Evolutionary conservation across 2,797 vertebrate species (phyloP).

Genomic region (Rhincodon typus): DNA sequence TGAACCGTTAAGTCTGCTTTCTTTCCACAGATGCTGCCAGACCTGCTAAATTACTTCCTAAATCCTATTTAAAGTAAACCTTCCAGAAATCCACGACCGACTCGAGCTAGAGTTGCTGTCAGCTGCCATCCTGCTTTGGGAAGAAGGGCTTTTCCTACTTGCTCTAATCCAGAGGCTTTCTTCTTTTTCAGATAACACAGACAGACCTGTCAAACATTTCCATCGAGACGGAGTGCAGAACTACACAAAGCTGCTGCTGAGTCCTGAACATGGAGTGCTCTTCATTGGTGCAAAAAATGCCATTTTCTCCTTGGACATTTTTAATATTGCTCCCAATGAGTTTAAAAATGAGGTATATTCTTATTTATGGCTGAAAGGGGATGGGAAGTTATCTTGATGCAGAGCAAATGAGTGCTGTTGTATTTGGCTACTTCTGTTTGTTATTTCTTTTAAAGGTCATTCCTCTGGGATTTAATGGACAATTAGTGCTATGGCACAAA

Average conservation of each 20-base stretch:
- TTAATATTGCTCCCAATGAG: constrained; percentile 57
- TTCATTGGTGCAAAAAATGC: constrained; percentile 78
- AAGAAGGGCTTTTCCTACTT: not conserved
- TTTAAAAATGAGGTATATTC: constrained; percentile 63
- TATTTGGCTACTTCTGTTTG: not conserved
- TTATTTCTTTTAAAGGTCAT: not conserved
- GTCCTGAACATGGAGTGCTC: constrained; percentile 65
- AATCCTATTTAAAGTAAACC: not conserved
- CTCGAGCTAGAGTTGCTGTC: not conserved
- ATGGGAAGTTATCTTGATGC: not conserved
- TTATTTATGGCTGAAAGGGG: not conserved
- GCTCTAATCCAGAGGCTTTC: not conserved
- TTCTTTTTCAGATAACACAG: constrained; percentile 49
- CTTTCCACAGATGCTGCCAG: no score
- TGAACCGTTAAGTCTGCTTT: no score
- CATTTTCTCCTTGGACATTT: constrained; percentile 72
- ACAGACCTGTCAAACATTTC: constrained; percentile 67
- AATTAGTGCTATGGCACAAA: not conserved
- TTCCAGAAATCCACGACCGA: not conserved
- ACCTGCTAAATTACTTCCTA: no score
- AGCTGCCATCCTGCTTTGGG: not conserved
- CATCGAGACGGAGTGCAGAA: constrained; percentile 64
- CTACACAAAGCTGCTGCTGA: constrained; percentile 79
- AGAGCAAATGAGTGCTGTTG: no score
- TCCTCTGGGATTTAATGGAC: not conserved